Base-by-base conservation (phyloP, 2,113 vertebrate genomes). In the Engraulis encrasicolus region DNA sequence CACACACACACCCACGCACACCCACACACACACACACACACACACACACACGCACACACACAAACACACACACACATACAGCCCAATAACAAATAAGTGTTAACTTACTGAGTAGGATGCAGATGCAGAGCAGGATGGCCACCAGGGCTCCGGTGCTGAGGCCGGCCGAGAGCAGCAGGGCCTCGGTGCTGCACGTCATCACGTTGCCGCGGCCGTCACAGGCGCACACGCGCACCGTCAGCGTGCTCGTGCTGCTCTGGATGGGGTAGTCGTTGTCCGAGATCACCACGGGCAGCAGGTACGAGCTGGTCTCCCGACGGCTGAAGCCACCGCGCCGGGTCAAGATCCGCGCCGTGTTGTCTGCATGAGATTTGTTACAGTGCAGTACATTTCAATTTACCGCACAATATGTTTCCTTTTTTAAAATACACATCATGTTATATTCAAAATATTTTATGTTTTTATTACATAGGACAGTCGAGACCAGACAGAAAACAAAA, bases 21-120 rank as follows among this genome's bases (percentile, higher is more conserved):
- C n/a, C n/a, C n/a, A n/a, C n/a, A n/a, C n/a, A n/a, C n/a, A n/a
- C n/a, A n/a, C n/a, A n/a, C n/a, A n/a, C n/a, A n/a, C n/a, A n/a
- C n/a, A n/a, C n/a, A n/a, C n/a, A n/a, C n/a, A n/a, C n/a, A n/a
- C n/a, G n/a, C n/a, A n/a, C n/a, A n/a, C n/a, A n/a, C n/a, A n/a
- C n/a, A n/a, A n/a, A n/a, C n/a, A n/a, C n/a, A n/a, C n/a, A n/a
- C n/a, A n/a, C n/a, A n/a, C n/a, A n/a, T n/a, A n/a, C n/a, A n/a
- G n/a, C n/a, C n/a, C n/a, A n/a, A n/a, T n/a, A n/a, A n/a, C n/a
- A n/a, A n/a, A n/a, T n/a, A n/a, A n/a, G n/a, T n/a, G n/a, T n/a
- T n/a, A n/a, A 94, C 96, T 98, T 95, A 99, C 98, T 95, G 38
- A 99, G 96, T 85, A 99, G 92, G 87, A 98, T 99, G 92, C 98